Base-by-base conservation (phyloP, 2,888 invertebrate species). In the Microctonus brassicae region DNA sequence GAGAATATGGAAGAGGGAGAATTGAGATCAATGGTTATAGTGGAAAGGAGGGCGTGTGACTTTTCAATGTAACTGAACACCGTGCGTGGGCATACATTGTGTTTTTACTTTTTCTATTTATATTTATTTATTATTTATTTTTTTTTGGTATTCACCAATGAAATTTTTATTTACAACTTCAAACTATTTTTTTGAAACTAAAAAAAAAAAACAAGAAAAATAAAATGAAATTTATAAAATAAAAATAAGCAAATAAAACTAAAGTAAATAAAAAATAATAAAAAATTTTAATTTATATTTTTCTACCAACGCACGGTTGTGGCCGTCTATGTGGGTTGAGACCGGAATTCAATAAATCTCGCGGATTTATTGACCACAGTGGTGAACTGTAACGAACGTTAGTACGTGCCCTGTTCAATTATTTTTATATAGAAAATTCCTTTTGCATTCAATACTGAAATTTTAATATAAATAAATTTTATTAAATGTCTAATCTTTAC, bases 1-100 rank as follows among this genome's bases (percentile, higher is more conserved):
- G 60, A 67, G 26, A 47, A 20, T 10, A 55, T 36, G n/a, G 26
- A 39, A 20, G 10, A 67, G 58, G 68, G 73, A 68, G 70, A 77
- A 77, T 77, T 77, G 73, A 77, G 77, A 77, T 77, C 76, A 77
- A 77, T 76, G 76, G 74, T 53, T 76, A 60, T 64, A 53, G 22
- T n/a, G 55, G 55, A 67, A 75, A 75, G 73, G 73, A 74, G 76
- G 75, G 76, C 77, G 77, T 77, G 77, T 65, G 76, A 74, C 73
- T 76, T 73, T 76, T 73, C 70, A 70, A 74, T 74, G 74, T 73
- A 72, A 72, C 73, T 74, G 71, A 75, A 76, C 73, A 68, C 67
- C 72, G 73, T 53, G 76, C 76, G 74, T 75, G 74, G 74, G 76
- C 72, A 70, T 74, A 61, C 69, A 73, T 61, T 64, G 29, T 64